Conservation (phyloP, 35 echinoderm and acorn worm species). For the Hemicentrotus pulcherrimus region DNA sequence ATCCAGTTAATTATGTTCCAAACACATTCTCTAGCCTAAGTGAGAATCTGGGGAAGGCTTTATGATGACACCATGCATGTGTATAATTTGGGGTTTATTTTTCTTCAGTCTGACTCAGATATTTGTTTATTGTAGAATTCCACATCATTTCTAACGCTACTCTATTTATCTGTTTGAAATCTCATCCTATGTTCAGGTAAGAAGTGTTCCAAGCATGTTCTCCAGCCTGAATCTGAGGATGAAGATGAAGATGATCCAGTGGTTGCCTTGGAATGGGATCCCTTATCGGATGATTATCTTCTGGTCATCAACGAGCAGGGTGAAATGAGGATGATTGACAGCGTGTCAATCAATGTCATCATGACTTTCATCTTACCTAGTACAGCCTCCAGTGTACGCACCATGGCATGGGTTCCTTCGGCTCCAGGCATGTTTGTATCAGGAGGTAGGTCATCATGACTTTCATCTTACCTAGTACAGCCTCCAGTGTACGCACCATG, state of each 20-base stretch:
- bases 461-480: too few relatives aligned
- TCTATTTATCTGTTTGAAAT: too few relatives aligned
- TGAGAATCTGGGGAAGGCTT: too few relatives aligned
- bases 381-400: conserved; percentile 70
- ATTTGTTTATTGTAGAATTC: too few relatives aligned
- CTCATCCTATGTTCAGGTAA: neutral
- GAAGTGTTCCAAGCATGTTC: conserved; percentile 70
- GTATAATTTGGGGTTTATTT: too few relatives aligned
- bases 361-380: conserved; percentile 82
- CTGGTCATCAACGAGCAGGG: conserved; percentile 68
- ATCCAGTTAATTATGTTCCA: too few relatives aligned
- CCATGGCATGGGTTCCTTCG: conserved; percentile 90
- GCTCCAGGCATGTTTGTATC: conserved; percentile 99
- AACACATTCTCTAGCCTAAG: too few relatives aligned
- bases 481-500: too few relatives aligned
- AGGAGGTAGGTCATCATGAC: conserved; percentile 70
- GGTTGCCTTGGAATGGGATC: conserved; percentile 93
- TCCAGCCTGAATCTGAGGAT: conserved; percentile 61
- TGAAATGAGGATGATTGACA: conserved; percentile 87
- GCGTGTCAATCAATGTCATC: conserved; percentile 63
- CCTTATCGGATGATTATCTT: conserved; percentile 86
- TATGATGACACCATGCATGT: too few relatives aligned
- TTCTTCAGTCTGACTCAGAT: too few relatives aligned
- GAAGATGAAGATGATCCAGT: conserved; percentile 92
- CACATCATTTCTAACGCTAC: too few relatives aligned